A percentile compares a stretch with the other conserved stretches of the same genome.
phyloP scores from a whole-genome alignment of 2,113 vertebrate species.

The Todiramphus chloris region DNA sequence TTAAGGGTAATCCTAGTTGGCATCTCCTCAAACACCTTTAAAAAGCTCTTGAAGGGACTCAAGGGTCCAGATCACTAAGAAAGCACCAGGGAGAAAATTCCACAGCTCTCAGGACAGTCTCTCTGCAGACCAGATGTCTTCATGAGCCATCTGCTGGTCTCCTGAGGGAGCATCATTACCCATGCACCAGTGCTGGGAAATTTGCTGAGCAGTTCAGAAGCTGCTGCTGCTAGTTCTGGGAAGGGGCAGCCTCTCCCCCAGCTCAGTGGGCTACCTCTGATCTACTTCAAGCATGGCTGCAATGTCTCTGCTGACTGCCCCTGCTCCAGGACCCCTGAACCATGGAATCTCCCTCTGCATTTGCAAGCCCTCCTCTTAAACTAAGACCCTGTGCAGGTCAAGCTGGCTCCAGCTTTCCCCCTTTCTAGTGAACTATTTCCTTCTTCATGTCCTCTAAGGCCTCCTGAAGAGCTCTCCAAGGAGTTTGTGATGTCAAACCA shows the following conservation, averaged over 20 bases:
- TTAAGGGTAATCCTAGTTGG: background rate
- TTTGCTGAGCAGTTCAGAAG: background rate
- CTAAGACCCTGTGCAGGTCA: background rate
- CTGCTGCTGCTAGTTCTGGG: background rate
- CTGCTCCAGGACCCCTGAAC: background rate
- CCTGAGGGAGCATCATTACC: background rate
- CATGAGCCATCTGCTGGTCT: background rate
- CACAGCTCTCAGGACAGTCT: background rate
- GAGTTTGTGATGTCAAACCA: constrained; percentile 28
- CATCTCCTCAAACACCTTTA: background rate
- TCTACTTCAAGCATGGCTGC: background rate
- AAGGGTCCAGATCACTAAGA: background rate
- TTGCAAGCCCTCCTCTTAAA: background rate
- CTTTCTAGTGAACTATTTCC: background rate
- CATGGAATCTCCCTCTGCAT: background rate
- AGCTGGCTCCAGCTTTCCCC: constrained; percentile 6
- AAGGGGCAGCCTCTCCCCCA: background rate
- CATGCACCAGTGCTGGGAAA: background rate
- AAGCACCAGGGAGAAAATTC: background rate
- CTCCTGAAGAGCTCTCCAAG: constrained; percentile 31
- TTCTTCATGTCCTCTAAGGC: background rate
- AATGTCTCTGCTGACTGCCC: background rate
- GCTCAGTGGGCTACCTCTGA: rapidly evolving
- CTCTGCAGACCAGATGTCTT: background rate
- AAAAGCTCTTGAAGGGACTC: background rate